Evolutionary conservation across 2,888 invertebrate species (phyloP).

Genomic region (Trachelus tabidus): DNA sequence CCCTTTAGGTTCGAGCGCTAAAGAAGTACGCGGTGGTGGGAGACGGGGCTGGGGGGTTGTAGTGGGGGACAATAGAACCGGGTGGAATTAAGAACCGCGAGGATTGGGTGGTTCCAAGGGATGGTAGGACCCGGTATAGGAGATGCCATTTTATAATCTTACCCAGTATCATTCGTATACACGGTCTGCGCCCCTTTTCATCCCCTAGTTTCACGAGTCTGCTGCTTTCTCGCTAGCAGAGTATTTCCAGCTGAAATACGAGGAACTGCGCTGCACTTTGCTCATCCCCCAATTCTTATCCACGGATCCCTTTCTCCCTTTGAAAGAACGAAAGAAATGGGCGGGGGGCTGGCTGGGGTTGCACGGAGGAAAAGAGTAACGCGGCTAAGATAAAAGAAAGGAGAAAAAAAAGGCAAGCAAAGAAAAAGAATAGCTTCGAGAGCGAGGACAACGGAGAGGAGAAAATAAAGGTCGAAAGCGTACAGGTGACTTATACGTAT

Average conservation of each 20-base stretch:
- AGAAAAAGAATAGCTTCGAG: slow-evolving; percentile 8
- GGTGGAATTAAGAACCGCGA: slow-evolving; percentile 48
- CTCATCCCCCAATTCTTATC: neutral
- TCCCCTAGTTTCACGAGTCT: neutral
- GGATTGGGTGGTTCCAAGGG: neutral
- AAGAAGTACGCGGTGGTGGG: neutral
- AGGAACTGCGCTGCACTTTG: neutral
- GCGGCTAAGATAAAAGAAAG: slow-evolving; percentile 5
- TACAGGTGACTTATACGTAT: neutral
- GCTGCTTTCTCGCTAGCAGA: neutral
- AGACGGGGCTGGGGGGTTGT: slow-evolving; percentile 12
- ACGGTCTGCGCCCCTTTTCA: neutral
- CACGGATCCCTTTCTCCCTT: neutral
- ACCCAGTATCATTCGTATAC: slow-evolving; percentile 21
- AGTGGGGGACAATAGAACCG: slow-evolving; percentile 35
- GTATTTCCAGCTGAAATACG: neutral
- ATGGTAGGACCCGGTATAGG: slow-evolving; percentile 22
- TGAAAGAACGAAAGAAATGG: slow-evolving; percentile 14
- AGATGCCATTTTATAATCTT: slow-evolving; percentile 55
- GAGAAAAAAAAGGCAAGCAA: neutral
- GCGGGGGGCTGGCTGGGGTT: slow-evolving; percentile 1
- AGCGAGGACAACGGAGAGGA: slow-evolving; percentile 3
- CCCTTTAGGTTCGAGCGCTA: neutral
- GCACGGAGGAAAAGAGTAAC: slow-evolving; percentile 11
- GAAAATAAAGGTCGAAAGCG: neutral